Evolutionary conservation across 2,888 invertebrate species (phyloP), one percentile per base, ranked within the genome.

Genomic region (Eubasilissa splendida): DNA sequence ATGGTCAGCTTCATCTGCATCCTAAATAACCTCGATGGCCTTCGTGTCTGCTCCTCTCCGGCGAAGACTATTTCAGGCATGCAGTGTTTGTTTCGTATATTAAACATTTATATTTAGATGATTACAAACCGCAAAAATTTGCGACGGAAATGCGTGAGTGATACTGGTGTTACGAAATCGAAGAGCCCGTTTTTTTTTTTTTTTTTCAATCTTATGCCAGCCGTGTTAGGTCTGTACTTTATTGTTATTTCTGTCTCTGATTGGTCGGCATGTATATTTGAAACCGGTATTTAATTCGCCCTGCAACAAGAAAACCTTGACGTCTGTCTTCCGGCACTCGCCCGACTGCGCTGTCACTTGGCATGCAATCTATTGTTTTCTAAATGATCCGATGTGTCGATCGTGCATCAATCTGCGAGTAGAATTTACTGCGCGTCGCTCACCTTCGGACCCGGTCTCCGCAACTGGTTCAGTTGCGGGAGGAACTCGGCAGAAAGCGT

Each of bases 401-500:
- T 73, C 77, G 22, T 75, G 73, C 58, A 79, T 80, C 65, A 82
- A 74, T 78, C 76, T 77, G 31, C 65, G 76, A 66, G 22, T 22
- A 22, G 1, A 22, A 22, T 22, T 22, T 22, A 22, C 22, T 22
- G 22, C 79, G 75, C 58, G 77, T 63, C 73, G 50, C 73, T 78
- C 52, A 81, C 80, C 73, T 83, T 83, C 65, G 77, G 60, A 70
- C 60, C 22, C 22, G 42, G 4, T 7, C 42, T 56, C 79, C 12
- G 79, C 56, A 14, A 53, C 50, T 58, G 60, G 66, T 58, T 80
- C 80, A 63, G 80, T 79, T 70, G 77, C 74, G 11, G 56, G 68
- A 76, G 71, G 56, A 71, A n/a, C 56, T 71, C 31, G 53, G 56
- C 33, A 5, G 56, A 22, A 71, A 71, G 54, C 31, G 89, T 87